Conservation (phyloP, 2,797 vertebrate species). For the Acanthopagrus latus region DNA sequence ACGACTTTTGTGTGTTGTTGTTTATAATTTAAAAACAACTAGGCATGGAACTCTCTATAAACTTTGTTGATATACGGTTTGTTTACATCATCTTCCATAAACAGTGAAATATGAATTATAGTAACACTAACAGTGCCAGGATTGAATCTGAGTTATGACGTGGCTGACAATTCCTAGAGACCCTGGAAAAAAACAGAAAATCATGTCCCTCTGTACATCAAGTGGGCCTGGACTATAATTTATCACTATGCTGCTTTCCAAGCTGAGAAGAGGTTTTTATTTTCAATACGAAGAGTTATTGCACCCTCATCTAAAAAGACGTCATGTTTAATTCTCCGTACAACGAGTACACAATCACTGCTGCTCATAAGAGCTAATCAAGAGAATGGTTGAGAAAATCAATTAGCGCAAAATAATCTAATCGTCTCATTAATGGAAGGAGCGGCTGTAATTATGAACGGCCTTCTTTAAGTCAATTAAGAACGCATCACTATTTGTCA, state of each 20-base stretch:
- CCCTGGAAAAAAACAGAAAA: conserved; percentile 19
- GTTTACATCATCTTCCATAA: conserved; percentile 1
- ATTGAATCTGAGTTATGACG: conserved; percentile 20
- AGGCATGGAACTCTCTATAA: not conserved
- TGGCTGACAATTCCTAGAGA: conserved; percentile 26
- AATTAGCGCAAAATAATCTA: conserved; percentile 76
- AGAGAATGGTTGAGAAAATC: conserved; percentile 70
- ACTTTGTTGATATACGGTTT: conserved; percentile 18
- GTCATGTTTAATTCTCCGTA: conserved; percentile 58
- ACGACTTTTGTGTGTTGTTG: conserved; percentile 14
- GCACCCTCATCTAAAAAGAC: conserved; percentile 40
- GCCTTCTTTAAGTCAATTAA: conserved; percentile 80
- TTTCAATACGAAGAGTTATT: conserved; percentile 35
- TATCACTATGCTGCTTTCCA: conserved; percentile 21
- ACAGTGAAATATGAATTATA: conserved; percentile 19
- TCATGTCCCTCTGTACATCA: conserved; percentile 2
- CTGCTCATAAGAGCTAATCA: conserved; percentile 63
- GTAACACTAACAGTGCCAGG: not conserved
- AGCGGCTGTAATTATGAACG: conserved; percentile 70
- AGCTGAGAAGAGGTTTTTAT: conserved; percentile 35
- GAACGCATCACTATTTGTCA: conserved; percentile 73
- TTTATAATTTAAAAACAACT: not conserved
- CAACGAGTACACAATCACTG: conserved; percentile 42
- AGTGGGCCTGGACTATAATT: conserved; percentile 35
- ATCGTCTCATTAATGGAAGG: conserved; percentile 75